Percentiles rank a stretch among this genome's conserved stretches.
Evolutionary conservation across 2,888 invertebrate genomes (phyloP).

Genomic region (Scaptomyza cyrtandrae): DNA sequence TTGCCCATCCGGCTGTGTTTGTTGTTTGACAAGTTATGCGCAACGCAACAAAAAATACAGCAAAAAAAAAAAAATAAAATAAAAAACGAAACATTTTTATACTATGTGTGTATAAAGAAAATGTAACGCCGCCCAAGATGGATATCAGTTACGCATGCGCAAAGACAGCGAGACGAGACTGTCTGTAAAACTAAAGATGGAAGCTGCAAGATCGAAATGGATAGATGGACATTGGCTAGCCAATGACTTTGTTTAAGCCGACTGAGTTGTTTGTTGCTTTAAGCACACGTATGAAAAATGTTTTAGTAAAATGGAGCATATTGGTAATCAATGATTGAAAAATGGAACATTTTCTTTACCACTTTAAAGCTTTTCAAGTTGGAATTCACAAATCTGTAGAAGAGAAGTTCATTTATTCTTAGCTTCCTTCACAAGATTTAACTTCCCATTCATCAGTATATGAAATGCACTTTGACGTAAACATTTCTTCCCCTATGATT

Average conservation of each 20-base stretch:
- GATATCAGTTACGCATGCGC: constrained; percentile 75
- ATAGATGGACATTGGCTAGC: constrained; percentile 2
- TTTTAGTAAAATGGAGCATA: neutral
- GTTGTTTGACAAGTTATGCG: constrained; percentile 75
- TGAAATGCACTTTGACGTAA: no score
- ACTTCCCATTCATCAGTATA: no score
- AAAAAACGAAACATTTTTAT: constrained; percentile 17
- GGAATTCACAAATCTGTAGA: neutral
- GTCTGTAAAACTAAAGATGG: constrained; percentile 22
- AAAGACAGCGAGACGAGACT: constrained; percentile 22
- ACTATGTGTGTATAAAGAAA: constrained; percentile 48
- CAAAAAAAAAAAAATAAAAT: neutral
- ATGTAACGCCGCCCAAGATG: constrained; percentile 74
- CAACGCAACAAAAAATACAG: constrained; percentile 29
- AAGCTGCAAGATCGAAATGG: constrained; percentile 12
- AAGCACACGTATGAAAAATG: neutral
- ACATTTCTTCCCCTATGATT: no score
- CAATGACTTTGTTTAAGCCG: neutral
- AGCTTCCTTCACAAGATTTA: no score
- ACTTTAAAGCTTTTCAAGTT: neutral
- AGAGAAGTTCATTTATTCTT: no score
- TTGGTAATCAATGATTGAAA: neutral
- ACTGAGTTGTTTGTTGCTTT: neutral
- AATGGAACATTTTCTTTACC: neutral
- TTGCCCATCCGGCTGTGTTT: constrained; percentile 65